These are phyloP conservation scores for Rhopalosiphum maidis DNA, from an alignment of 1,140 invertebrate genomes.

Conservation along the genomic window DNA sequence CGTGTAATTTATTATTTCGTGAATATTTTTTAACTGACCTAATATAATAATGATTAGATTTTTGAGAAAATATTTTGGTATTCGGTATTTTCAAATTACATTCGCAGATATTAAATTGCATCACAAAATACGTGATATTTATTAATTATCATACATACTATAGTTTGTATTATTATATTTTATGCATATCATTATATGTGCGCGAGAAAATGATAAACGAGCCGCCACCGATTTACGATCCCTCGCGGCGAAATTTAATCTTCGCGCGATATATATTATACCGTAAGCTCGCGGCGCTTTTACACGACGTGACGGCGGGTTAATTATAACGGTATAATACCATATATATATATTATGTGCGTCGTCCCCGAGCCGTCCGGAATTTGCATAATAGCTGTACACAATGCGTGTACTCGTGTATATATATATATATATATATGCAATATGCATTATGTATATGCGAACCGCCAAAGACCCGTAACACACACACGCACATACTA, in stretches of 20 bases:
- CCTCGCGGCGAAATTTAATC: not conserved
- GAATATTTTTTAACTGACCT: too few species aligned
- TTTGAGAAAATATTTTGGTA: too few species aligned
- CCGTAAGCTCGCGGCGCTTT: not conserved
- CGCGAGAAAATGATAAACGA: constrained; percentile 3
- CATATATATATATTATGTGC: not conserved
- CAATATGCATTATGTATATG: not conserved
- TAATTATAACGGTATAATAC: constrained; percentile 12
- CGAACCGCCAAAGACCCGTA: not conserved
- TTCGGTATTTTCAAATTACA: not conserved
- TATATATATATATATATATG: not conserved
- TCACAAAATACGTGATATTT: not conserved
- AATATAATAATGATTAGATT: too few species aligned
- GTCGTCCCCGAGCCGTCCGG: not conserved
- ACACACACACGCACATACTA: not conserved
- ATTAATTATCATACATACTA: not conserved
- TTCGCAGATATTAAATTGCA: not conserved
- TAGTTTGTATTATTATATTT: not conserved
- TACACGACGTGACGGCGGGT: not conserved
- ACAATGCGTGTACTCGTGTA: not conserved
- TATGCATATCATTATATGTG: not conserved
- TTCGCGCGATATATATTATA: not conserved
- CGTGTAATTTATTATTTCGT: too few species aligned
- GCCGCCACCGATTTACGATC: constrained; percentile 4
- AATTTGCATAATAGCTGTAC: not conserved